Percentiles rank a stretch among this genome's conserved stretches.
phyloP scores from a whole-genome alignment of 2,113 vertebrate species.

The Lophura nycthemera region DNA sequence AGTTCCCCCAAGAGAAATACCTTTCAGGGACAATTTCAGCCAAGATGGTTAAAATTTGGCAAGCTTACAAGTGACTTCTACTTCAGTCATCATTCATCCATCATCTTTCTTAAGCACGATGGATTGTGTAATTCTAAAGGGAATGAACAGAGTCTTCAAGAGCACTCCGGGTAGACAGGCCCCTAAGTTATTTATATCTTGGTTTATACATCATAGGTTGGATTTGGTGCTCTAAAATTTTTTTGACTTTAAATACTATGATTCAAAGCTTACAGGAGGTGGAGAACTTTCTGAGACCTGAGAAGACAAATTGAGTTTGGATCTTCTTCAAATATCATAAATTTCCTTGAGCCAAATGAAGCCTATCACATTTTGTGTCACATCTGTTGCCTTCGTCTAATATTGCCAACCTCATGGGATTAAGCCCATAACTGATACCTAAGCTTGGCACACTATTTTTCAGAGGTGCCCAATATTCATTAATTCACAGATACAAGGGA shows the following conservation, averaged over 20 bases:
- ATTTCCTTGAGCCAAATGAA: conserved; percentile 33
- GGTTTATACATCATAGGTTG: conserved; percentile 48
- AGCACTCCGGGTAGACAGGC: conserved; percentile 28
- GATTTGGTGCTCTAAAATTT: conserved; percentile 51
- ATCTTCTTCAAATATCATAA: background rate
- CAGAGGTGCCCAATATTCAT: background rate
- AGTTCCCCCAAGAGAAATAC: conserved; percentile 50
- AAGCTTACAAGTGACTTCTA: conserved; percentile 67
- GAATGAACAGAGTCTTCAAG: conserved; percentile 41
- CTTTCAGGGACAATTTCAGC: conserved; percentile 59
- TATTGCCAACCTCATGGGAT: background rate
- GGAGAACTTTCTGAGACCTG: conserved; percentile 38
- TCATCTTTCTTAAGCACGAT: conserved; percentile 59
- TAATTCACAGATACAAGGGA: background rate
- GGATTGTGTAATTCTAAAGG: conserved; percentile 62
- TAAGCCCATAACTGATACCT: background rate
- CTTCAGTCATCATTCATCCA: conserved; percentile 60
- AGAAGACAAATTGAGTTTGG: conserved; percentile 41
- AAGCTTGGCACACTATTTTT: background rate
- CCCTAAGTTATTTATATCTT: conserved; percentile 53
- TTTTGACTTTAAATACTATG: conserved; percentile 47
- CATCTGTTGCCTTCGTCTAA: background rate
- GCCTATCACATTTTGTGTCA: background rate
- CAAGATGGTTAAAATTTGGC: conserved; percentile 59
- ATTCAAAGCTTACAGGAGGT: conserved; percentile 35